Base-by-base conservation (phyloP, 1,140 invertebrate species). In the Andricus grossulariae region DNA sequence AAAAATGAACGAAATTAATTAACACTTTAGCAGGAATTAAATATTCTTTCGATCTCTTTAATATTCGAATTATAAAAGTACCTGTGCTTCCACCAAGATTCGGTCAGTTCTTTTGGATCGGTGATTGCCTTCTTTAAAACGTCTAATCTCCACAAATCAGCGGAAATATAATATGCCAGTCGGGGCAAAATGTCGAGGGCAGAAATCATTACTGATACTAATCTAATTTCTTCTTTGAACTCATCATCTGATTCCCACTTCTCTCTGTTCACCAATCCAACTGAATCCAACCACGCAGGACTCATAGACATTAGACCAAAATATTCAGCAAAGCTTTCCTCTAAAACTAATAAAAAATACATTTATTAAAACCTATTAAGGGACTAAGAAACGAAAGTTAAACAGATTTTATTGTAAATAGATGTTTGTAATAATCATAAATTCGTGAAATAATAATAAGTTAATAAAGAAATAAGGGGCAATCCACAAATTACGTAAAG, bases 101-200 rank as follows among this genome's bases (percentile, higher is more conserved):
- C 66, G 10, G 78, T 60, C 39, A 89, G 72, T 66, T 88, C 86
- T 74, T 57, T 81, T 3, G 82, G 76, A 83, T 85, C 89, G 80
- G 85, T 90, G 80, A 80, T 83, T 74, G 86, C 87, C 57, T 91
- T 90, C 85, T 90, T 89, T n/a, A 93, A 84, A 51, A 92, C 86
- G 76, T 93, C 89, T 19, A 94, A 83, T 84, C 94, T 91, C 94
- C 93, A 94, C 80, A 90, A 89, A 78, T 94, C 94, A 3, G 90
- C 93, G 12, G 92, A 88, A n/a, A 93, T 84, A 80, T 94, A 94
- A 83, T 93, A 94, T 54, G 93, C 91, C 81, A 94, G 87, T 76
- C 93, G 76, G 12, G 89, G 89, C 16, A 90, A 75, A 60, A 88
- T 75, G 57, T 88, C 83, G 1, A 90, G 39, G 5, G 88, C 88